Evolutionary conservation across 2,888 invertebrate species (phyloP), one percentile per base, ranked within the genome.

Genomic region (Drosophila monieri): DNA sequence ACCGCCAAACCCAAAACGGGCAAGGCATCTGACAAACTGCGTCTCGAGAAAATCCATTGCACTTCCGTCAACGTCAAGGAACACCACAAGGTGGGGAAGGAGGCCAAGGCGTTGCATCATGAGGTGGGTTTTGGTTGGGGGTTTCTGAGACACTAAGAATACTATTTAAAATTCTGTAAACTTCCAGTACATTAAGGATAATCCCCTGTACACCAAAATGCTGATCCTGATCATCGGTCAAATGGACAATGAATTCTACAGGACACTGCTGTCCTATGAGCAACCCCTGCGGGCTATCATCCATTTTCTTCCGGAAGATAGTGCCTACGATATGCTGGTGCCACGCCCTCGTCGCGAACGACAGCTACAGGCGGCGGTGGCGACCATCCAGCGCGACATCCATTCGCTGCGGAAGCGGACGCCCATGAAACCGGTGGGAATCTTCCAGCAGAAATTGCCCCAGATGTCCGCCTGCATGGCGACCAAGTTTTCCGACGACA

Each of bases 401-500:
- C 61, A 85, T 27, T 60, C 71, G 6, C 41, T 89, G 9, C 80
- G 89, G 1, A 80, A 85, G 15, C 74, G 78, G 3, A 47, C 21
- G 0, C 9, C 51, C 0, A 73, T 70, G n/a, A 91, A 90, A 53
- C 56, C 80, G 3, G 71, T 89, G 5, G 90, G 89, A 18, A 73
- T 90, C 14, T 80, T 91, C 14, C 78, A 80, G 15, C 77, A 88
- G 14, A 53, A 75, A n/a, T 46, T 90, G 23, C 89, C 90, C 0
- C 83, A 89, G n/a, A 80, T 89, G 61, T 90, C 90, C 3, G 39
- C 39, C 10, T 90, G 89, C 60, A 74, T 86, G 64, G 78, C 89
- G 0, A 30, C 59, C 0, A 80, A 83, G 39, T 74, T 64, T 43
- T 32, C 80, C 2, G 41, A 59, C 0, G 73, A 85, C 3, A 76